Percentiles rank a stretch among this genome's conserved stretches.
Evolutionary conservation across 2,888 invertebrate genomes (phyloP).

Genomic region (Cyrtodaria siliqua): DNA sequence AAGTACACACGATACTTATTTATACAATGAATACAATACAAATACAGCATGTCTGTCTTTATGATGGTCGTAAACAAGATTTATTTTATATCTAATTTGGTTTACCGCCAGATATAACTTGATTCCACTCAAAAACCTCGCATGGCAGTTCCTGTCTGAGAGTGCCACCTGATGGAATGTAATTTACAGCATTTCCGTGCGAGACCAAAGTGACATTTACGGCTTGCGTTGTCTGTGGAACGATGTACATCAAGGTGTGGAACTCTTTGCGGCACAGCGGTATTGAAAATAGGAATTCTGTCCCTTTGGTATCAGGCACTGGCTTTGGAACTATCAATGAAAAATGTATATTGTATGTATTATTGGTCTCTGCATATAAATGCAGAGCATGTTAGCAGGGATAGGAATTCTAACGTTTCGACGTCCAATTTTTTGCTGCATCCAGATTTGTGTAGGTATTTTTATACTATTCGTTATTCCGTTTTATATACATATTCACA

Average conservation of each 20-base stretch:
- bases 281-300: conserved; percentile 47
- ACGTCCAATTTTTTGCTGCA: too few species aligned
- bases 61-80: too few species aligned
- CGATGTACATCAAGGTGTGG: conserved; percentile 37
- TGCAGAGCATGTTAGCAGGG: too few species aligned
- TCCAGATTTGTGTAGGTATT: too few species aligned
- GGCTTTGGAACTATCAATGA: conserved; percentile 15
- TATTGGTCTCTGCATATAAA: too few species aligned
- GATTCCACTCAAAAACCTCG: conserved; percentile 30
- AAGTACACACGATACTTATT: too few species aligned
- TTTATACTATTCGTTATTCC: too few species aligned
- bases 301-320: conserved; percentile 60
- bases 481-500: too few species aligned
- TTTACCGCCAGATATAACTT: not conserved
- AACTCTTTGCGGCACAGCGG: conserved; percentile 33
- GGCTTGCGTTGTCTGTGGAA: conserved; percentile 53
- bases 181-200: conserved; percentile 3
- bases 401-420: too few species aligned
- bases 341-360: too few species aligned
- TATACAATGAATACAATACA: too few species aligned
- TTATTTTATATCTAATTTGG: not conserved
- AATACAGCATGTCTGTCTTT: too few species aligned
- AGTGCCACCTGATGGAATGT: conserved; percentile 21
- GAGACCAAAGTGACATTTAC: conserved; percentile 44
- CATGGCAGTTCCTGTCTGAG: conserved; percentile 38